These are phyloP conservation scores for Cataglyphis rosenhaueri DNA, from an alignment of 2,888 invertebrate genomes.

Conservation along the genomic window DNA sequence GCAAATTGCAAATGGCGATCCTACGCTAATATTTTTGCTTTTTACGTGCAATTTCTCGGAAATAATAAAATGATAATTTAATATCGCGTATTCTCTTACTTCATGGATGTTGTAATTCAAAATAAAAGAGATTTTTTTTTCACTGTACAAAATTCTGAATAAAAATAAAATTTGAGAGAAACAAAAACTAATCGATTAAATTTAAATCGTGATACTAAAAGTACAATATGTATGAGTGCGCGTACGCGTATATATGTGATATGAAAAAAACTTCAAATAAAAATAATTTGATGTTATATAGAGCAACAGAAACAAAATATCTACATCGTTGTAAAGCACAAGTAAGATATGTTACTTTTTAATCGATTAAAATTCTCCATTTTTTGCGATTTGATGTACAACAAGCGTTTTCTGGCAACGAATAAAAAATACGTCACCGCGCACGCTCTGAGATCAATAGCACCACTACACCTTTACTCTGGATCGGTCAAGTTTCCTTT, in stretches of 20 bases:
- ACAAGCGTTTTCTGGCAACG: constrained; percentile 58
- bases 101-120: not conserved
- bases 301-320: not conserved
- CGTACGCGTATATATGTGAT: not conserved
- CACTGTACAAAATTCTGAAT: not conserved
- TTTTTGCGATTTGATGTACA: constrained; percentile 59
- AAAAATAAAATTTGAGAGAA: not conserved
- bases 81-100: constrained; percentile 6
- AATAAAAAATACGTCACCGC: constrained; percentile 64
- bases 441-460: constrained; percentile 36
- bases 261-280: constrained; percentile 2
- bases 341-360: constrained; percentile 69
- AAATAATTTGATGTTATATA: not conserved
- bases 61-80: not conserved
- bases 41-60: constrained; percentile 21
- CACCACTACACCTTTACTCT: constrained; percentile 39
- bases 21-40: constrained; percentile 4
- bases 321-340: constrained; percentile 33
- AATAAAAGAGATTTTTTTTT: not conserved
- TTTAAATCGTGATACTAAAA: not conserved
- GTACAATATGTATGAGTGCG: not conserved
- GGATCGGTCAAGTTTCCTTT: constrained; percentile 42
- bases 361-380: constrained; percentile 61
- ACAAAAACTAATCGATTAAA: not conserved
- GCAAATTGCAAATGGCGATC: constrained; percentile 18